phyloP scores from a whole-genome alignment of 2,888 invertebrate genomes.

The Tetheella fluctuosa region DNA sequence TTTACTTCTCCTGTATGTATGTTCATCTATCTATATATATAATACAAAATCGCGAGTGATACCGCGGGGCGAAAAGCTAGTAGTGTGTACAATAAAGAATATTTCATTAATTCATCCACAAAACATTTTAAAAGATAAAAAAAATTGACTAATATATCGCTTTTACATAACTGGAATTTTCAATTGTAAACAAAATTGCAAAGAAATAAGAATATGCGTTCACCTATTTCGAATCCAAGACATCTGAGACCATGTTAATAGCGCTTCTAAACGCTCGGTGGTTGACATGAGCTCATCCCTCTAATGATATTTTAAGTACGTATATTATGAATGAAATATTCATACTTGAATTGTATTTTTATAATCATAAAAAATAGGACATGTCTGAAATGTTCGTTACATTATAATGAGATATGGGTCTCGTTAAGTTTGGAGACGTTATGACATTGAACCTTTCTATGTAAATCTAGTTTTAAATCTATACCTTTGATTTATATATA shows the following conservation, averaged over 20 bases:
- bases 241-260: not conserved
- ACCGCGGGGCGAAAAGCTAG: no score
- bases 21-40: no score
- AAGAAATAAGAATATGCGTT: not conserved
- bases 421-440: not conserved
- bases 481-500: no score
- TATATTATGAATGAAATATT: not conserved
- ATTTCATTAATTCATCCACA: no score
- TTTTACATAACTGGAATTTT: not conserved
- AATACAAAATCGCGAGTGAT: no score
- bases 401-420: not conserved
- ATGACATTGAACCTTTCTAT: not conserved
- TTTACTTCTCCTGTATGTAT: no score
- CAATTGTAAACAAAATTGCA: not conserved
- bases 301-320: not conserved
- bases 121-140: no score
- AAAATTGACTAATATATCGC: no score
- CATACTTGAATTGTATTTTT: not conserved
- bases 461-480: not conserved
- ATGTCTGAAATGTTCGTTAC: not conserved
- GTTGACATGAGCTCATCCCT: not conserved
- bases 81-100: no score
- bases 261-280: not conserved
- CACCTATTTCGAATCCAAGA: not conserved
- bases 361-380: not conserved